Conservation (phyloP, 1,140 invertebrate genomes). For the Heterodera schachtii region DNA sequence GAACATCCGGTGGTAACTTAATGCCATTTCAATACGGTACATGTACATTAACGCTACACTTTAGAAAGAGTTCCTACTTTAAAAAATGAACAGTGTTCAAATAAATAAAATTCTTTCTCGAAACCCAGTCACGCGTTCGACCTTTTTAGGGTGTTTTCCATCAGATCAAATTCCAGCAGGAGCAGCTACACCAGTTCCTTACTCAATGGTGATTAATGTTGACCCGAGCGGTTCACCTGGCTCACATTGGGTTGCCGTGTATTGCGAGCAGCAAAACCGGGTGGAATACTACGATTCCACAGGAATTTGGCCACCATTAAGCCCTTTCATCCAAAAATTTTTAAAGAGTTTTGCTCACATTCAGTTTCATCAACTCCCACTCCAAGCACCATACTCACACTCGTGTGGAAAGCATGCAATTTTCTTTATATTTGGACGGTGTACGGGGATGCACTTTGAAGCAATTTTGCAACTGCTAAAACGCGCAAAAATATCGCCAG, state of each 20-base stretch:
- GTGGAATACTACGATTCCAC: conserved; percentile 19
- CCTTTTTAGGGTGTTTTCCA: not conserved
- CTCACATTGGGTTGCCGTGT: conserved; percentile 5
- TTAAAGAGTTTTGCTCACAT: not conserved
- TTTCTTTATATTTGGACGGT: conserved; percentile 19
- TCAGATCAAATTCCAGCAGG: not conserved
- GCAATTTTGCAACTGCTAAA: not conserved
- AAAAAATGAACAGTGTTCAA: conserved; percentile 13
- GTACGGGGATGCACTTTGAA: not conserved
- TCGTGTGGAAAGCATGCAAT: conserved; percentile 20
- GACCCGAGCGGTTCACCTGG: not conserved
- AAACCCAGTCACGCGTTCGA: not conserved
- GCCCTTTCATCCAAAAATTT: not conserved
- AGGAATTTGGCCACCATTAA: conserved; percentile 10
- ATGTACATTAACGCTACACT: conserved; percentile 27
- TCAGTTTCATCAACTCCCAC: not conserved
- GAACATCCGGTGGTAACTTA: conserved; percentile 16
- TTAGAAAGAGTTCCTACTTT: conserved; percentile 16
- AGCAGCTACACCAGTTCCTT: no score
- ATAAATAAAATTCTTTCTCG: conserved; percentile 2
- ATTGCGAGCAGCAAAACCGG: not conserved
- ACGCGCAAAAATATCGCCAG: not conserved
- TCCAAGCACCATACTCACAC: conserved; percentile 5
- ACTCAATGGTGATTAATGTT: not conserved
- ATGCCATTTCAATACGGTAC: conserved; percentile 24